A percentile compares a stretch with the other conserved stretches of the same genome.
phyloP scores from a whole-genome alignment of 1,140 invertebrate species.

The Drosophila ogumai region DNA sequence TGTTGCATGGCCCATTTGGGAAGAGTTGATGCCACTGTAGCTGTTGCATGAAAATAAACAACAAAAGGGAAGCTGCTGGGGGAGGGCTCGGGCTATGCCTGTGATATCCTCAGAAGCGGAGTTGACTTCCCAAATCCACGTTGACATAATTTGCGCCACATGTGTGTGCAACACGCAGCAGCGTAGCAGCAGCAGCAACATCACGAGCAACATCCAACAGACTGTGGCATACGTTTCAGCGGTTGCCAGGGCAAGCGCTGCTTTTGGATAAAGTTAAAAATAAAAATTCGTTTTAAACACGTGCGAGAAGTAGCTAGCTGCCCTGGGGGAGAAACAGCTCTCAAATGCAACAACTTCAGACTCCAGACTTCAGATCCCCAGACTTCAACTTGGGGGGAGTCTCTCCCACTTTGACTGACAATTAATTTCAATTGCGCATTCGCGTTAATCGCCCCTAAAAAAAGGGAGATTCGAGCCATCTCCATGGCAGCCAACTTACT shows the following conservation, averaged over 20 bases:
- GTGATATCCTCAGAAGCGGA: constrained; percentile 33
- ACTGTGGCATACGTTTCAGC: constrained; percentile 46
- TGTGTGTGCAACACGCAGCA: constrained; percentile 59
- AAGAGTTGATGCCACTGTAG: constrained; percentile 21
- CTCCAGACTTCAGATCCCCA: not conserved
- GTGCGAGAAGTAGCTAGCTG: constrained; percentile 45
- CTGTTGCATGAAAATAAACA: constrained; percentile 61
- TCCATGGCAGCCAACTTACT: constrained; percentile 35
- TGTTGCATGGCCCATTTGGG: constrained; percentile 58
- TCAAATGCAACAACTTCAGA: constrained; percentile 12
- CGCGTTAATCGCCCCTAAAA: constrained; percentile 77
- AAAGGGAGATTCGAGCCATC: constrained; percentile 20
- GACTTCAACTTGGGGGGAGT: not conserved
- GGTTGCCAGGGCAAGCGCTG: constrained; percentile 37
- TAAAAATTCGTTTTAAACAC: constrained; percentile 75
- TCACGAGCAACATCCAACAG: constrained; percentile 11
- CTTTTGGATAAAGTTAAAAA: constrained; percentile 60
- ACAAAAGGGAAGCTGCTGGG: not conserved
- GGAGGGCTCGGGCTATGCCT: constrained; percentile 8
- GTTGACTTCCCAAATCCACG: constrained; percentile 63
- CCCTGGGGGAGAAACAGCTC: constrained; percentile 24
- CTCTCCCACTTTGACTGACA: constrained; percentile 75
- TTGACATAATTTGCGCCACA: constrained; percentile 77
- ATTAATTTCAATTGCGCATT: constrained; percentile 83
- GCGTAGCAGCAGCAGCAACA: constrained; percentile 4